These are phyloP conservation scores for Littorina saxatilis DNA, from an alignment of 1,140 invertebrate species.

Conservation along the genomic window DNA sequence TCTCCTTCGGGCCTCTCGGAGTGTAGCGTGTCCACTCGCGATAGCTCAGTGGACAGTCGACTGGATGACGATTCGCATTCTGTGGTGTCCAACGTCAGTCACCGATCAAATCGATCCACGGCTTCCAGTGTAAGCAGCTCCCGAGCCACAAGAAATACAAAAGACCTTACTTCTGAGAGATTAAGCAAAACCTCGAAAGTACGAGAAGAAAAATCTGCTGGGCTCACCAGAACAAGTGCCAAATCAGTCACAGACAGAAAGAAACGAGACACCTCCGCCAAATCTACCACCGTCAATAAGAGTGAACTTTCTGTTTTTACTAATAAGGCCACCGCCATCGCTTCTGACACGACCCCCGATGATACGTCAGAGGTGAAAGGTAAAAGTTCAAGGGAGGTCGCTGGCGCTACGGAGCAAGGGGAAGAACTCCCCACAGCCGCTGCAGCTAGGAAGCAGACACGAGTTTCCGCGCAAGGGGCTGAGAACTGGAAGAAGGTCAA, in stretches of 20 bases:
- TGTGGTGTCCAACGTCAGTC: slow-evolving; percentile 17
- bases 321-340: neutral
- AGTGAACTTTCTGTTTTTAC: neutral
- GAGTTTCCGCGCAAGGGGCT: neutral
- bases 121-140: neutral
- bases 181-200: too few species aligned
- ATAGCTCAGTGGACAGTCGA: slow-evolving; percentile 32
- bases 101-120: neutral
- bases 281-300: neutral
- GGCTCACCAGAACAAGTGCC: neutral
- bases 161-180: neutral
- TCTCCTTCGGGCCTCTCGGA: neutral
- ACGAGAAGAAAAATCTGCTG: too few species aligned
- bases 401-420: slow-evolving; percentile 22
- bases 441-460: neutral
- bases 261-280: neutral
- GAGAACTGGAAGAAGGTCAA: slow-evolving; percentile 9
- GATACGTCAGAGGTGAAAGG: neutral
- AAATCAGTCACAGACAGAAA: neutral
- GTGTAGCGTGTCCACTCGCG: neutral
- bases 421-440: neutral
- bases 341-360: neutral
- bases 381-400: neutral
- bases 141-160: neutral
- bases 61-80: slow-evolving; percentile 3